Conservation (phyloP, 2,888 invertebrate species). For the Mesochorus sp. region DNA sequence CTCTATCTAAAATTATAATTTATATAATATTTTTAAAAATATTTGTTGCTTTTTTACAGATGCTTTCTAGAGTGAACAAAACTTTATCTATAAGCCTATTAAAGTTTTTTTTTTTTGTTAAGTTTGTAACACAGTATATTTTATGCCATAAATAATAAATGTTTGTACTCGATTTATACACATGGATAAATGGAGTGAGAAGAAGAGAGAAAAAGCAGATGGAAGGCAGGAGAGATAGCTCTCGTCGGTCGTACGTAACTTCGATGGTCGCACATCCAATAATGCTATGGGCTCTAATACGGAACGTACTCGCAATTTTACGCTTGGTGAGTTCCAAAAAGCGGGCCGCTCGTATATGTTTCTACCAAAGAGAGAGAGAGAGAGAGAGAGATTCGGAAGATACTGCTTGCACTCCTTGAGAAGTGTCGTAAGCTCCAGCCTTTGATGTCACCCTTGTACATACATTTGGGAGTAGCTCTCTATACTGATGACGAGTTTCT, state of each 20-base stretch:
- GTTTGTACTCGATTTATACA: not conserved
- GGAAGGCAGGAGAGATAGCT: constrained; percentile 13
- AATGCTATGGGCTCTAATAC: constrained; percentile 71
- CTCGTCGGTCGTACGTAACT: constrained; percentile 29
- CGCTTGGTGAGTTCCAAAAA: constrained; percentile 74
- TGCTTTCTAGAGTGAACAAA: too few species aligned
- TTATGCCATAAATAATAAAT: not conserved
- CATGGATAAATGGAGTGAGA: not conserved
- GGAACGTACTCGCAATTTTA: constrained; percentile 77
- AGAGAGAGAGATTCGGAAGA: constrained; percentile 7
- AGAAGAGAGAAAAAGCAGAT: constrained; percentile 6
- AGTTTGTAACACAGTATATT: not conserved
- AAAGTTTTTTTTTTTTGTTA: too few species aligned
- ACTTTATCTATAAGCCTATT: too few species aligned
- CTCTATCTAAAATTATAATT: too few species aligned
- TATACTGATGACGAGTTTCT: constrained; percentile 42
- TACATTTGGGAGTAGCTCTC: constrained; percentile 24
- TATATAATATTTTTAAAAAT: too few species aligned
- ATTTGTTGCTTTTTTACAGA: too few species aligned
- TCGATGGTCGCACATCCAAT: constrained; percentile 42
- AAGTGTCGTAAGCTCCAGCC: constrained; percentile 57
- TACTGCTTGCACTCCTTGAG: constrained; percentile 45
- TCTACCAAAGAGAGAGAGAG: constrained; percentile 25
- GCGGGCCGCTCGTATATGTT: constrained; percentile 58
- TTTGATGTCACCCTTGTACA: constrained; percentile 51